Conservation (phyloP, 2,797 vertebrate species). For the Xenentodon cancila region DNA sequence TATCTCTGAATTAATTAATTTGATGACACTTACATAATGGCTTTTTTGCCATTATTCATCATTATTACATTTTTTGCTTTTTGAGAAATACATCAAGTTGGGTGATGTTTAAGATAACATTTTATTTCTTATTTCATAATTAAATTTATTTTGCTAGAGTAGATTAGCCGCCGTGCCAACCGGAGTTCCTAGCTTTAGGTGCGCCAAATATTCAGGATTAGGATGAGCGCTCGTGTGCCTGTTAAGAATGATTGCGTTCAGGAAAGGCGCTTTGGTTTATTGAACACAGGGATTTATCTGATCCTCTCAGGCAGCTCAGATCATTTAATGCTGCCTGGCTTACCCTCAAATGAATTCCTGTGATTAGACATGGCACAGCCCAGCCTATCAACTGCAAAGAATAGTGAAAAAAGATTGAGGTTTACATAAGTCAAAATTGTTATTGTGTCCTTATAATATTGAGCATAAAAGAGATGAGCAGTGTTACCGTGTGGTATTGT, state of each 20-base stretch:
- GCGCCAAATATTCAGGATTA: constrained; percentile 82
- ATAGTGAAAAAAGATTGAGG: constrained; percentile 35
- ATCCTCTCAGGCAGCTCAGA: constrained; percentile 83
- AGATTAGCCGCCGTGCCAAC: constrained; percentile 53
- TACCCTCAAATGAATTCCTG: constrained; percentile 80
- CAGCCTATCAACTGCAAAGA: constrained; percentile 64
- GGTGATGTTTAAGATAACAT: no score
- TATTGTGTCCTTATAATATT: constrained; percentile 57
- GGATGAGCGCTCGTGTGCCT: constrained; percentile 78
- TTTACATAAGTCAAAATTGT: constrained; percentile 58
- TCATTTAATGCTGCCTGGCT: constrained; percentile 80
- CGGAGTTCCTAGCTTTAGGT: constrained; percentile 58
- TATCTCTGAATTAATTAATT: no score
- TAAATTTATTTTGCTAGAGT: constrained; percentile 34
- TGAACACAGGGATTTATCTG: constrained; percentile 84
- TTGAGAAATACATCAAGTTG: neutral
- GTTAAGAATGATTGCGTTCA: constrained; percentile 85
- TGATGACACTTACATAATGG: no score
- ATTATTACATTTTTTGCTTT: neutral
- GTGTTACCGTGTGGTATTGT: constrained; percentile 9
- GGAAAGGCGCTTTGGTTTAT: constrained; percentile 82
- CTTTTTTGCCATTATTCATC: no score
- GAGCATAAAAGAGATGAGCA: constrained; percentile 27
- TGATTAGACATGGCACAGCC: constrained; percentile 78
- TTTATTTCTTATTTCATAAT: neutral